phyloP scores from a whole-genome alignment of 1,140 invertebrate genomes.

The Odontomachus brunneus region DNA sequence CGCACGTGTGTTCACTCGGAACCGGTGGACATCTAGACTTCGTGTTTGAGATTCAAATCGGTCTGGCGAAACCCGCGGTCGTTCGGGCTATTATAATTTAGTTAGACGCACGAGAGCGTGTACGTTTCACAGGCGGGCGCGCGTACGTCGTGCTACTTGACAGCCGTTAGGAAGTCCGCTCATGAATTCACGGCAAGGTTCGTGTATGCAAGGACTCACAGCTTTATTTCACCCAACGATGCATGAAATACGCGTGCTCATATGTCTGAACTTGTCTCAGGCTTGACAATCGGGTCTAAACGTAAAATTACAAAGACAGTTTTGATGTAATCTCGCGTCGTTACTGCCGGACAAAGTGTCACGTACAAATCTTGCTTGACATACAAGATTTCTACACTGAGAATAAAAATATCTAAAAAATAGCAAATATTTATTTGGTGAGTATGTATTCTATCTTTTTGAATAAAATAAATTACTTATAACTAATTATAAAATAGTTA shows the following conservation, averaged over 20 bases:
- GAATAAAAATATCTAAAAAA: too few species aligned
- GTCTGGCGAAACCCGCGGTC: constrained; percentile 48
- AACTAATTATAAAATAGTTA: too few species aligned
- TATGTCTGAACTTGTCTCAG: background rate
- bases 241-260: background rate
- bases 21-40: constrained; percentile 16
- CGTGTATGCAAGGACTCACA: background rate
- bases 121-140: background rate
- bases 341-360: background rate
- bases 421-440: too few species aligned
- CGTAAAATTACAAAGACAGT: background rate
- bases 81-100: constrained; percentile 72
- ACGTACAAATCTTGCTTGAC: background rate
- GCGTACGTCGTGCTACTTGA: background rate
- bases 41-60: constrained; percentile 67
- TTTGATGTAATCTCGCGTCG: background rate
- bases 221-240: constrained; percentile 6
- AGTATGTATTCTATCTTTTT: too few species aligned
- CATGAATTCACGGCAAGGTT: constrained; percentile 22
- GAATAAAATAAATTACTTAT: too few species aligned
- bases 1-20: background rate
- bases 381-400: too few species aligned
- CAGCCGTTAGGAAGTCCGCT: constrained; percentile 15
- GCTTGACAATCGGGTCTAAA: background rate
- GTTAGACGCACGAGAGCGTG: constrained; percentile 50